phyloP scores from a whole-genome alignment of 2,888 invertebrate genomes.

The Eugnorisma glareosa region DNA sequence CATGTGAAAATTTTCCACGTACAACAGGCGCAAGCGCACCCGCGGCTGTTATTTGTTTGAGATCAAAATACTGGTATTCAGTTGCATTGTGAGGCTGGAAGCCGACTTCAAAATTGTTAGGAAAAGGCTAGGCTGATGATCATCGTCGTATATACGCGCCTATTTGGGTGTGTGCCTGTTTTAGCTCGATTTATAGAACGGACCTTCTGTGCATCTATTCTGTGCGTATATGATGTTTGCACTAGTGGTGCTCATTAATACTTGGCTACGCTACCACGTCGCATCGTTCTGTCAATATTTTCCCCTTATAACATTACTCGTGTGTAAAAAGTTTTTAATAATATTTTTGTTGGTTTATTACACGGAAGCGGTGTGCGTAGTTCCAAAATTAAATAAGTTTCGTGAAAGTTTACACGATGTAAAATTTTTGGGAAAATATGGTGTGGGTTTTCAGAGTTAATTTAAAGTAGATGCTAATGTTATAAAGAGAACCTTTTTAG shows the following conservation, averaged over 20 bases:
- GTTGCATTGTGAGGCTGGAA: not conserved
- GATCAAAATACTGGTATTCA: not conserved
- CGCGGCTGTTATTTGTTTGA: too few relatives aligned
- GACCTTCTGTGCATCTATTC: not conserved
- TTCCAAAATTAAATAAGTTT: slow-evolving; percentile 36
- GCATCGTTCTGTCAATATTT: slow-evolving; percentile 49
- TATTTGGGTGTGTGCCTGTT: not conserved
- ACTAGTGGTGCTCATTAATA: slow-evolving; percentile 52
- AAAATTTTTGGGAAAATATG: not conserved
- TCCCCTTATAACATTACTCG: slow-evolving; percentile 18
- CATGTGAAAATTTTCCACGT: not conserved
- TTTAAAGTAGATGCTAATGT: not conserved
- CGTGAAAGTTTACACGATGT: not conserved
- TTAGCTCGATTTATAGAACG: accelerated
- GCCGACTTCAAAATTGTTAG: not conserved
- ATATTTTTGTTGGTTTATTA: slow-evolving; percentile 34
- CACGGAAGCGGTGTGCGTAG: slow-evolving; percentile 6
- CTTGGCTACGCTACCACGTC: slow-evolving; percentile 30
- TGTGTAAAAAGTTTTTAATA: slow-evolving; percentile 36
- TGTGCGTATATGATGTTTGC: not conserved
- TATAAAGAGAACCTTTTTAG: not conserved
- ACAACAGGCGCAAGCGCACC: not conserved
- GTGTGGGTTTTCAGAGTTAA: not conserved
- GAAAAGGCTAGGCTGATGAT: not conserved
- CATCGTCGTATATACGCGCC: not conserved